Conservation (phyloP, 2,888 invertebrate species). For the Mongoloraphidia duomilia region DNA sequence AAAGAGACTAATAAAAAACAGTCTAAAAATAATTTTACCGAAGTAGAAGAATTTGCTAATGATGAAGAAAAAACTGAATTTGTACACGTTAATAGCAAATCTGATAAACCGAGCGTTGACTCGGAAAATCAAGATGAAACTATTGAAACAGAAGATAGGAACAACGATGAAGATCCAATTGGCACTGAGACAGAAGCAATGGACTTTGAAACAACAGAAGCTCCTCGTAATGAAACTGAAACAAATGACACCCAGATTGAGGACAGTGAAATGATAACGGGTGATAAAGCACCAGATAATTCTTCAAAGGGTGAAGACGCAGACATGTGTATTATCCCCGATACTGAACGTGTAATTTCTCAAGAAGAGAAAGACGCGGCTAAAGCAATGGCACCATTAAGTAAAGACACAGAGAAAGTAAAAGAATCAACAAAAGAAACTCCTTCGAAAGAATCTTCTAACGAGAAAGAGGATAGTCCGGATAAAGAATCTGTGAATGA, state of each 20-base stretch:
- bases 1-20: no score
- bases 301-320: constrained; percentile 42
- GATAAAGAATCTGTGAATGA: constrained; percentile 13
- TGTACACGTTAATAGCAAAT: constrained; percentile 4
- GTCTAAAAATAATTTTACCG: no score
- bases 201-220: no score
- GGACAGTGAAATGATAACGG: not conserved
- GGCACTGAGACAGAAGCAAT: not conserved
- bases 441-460: not conserved
- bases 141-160: not conserved
- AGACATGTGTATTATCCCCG: constrained; percentile 53
- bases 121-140: not conserved
- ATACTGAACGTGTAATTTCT: constrained; percentile 49
- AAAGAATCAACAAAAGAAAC: constrained; percentile 6
- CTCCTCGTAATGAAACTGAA: not conserved
- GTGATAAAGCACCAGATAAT: not conserved
- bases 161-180: not conserved
- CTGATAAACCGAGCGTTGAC: not conserved
- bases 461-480: constrained; percentile 23
- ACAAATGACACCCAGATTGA: not conserved
- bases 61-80: constrained; percentile 3
- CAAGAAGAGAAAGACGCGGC: constrained; percentile 52
- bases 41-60: no score
- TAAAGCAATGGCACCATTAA: constrained; percentile 17
- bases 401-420: constrained; percentile 4